Evolutionary conservation across 1,140 invertebrate species (phyloP), one percentile per base, ranked within the genome.

Genomic region (Latrodectus geometricus): DNA sequence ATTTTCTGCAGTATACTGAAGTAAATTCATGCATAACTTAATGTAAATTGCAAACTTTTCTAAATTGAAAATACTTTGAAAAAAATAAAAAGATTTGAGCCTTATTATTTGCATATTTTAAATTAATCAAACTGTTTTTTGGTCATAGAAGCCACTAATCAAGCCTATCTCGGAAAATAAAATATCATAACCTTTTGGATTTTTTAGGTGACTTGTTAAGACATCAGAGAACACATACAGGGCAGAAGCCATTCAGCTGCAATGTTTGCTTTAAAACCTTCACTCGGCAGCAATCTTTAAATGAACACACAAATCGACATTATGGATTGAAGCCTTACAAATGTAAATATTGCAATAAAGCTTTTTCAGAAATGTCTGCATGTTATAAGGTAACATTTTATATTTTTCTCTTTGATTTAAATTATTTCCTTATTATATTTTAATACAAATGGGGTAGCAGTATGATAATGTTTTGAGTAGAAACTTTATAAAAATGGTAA

Each of bases 221-320:
- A 72, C 92, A 92, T 88, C 89, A 89, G 79, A 79, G 91, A 54
- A 89, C 88, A 17, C 92, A 92, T 87, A 92, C 92, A 54, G 91
- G 91, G 9, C 91, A 92, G 87, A 89, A 89, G 77, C 92, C 92
- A 17, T 92, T 90, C 88, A 88, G 89, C 89, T 92, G 92, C 89
- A 70, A 88, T 9, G 82, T 90, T 8, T 92, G 92, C 87, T 88
- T 79, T 0, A 90, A 90, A 87, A 82, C 88, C 14, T 92, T 92
- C 87, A 89, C 90, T 48, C 91, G 90, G 35, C 88, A 90, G 75
- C 88, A 89, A 73, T 88, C 89, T 20, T 74, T 90, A 9, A 89
- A 89, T 68, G 89, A 90, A 70, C 90, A 91, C 69, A 87, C 88
- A 83, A 90, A 89, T 77, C 76, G 89, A 23, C 90, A 91, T 84